Evolutionary conservation across 1,140 invertebrate genomes (phyloP).

Genomic region (Bombus impatiens): DNA sequence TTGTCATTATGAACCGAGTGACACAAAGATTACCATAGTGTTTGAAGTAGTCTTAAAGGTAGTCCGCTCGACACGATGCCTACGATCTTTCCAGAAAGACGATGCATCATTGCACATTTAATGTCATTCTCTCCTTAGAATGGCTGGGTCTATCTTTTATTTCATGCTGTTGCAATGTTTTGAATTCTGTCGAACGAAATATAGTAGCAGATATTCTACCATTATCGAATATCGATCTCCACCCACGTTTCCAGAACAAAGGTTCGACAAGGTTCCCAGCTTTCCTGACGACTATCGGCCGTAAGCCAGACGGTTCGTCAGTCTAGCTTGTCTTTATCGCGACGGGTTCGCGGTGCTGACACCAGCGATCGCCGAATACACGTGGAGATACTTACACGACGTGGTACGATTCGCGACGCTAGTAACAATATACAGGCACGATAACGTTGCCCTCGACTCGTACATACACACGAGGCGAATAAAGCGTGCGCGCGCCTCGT

Average conservation of each 20-base stretch:
- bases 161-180: too few species aligned
- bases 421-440: constrained; percentile 61
- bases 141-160: too few species aligned
- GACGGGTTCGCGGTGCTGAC: constrained; percentile 52
- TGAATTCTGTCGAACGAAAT: too few species aligned
- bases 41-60: too few species aligned
- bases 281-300: background rate
- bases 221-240: background rate
- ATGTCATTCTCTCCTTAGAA: too few species aligned
- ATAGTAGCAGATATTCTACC: background rate
- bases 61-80: too few species aligned
- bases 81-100: too few species aligned
- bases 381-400: constrained; percentile 49
- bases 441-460: constrained; percentile 47
- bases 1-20: too few species aligned
- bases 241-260: background rate
- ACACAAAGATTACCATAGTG: too few species aligned
- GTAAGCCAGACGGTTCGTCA: constrained; percentile 15
- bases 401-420: constrained; percentile 56
- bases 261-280: too few species aligned
- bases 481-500: constrained; percentile 29
- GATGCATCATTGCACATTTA: too few species aligned
- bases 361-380: constrained; percentile 44
- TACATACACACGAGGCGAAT: constrained; percentile 7
- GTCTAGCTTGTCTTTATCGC: constrained; percentile 51